Conservation (phyloP, 2,113 vertebrate genomes). For the Grus americana region DNA sequence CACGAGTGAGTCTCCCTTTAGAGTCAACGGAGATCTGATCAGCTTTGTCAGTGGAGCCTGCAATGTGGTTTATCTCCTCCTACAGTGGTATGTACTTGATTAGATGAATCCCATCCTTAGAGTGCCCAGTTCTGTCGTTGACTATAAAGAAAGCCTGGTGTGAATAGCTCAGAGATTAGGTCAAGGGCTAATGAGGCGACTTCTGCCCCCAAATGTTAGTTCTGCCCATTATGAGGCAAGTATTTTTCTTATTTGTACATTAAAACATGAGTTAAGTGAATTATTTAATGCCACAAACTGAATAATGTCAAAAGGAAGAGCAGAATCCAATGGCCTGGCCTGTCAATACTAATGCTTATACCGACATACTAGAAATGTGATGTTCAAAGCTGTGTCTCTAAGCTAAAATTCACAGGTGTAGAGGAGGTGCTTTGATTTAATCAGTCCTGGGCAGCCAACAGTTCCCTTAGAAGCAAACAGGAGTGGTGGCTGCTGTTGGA, state of each 20-base stretch:
- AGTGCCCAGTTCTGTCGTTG: not conserved
- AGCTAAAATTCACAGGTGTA: not conserved
- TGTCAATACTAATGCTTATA: not conserved
- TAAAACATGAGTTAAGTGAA: not conserved
- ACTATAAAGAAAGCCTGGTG: not conserved
- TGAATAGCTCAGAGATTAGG: not conserved
- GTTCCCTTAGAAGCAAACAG: not conserved
- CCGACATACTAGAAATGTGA: not conserved
- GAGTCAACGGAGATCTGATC: constrained; percentile 45
- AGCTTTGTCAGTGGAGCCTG: constrained; percentile 2
- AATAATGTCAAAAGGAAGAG: not conserved
- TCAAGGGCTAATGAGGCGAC: not conserved
- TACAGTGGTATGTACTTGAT: not conserved
- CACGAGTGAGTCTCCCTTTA: not conserved
- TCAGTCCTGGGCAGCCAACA: not conserved
- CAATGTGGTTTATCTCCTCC: constrained; percentile 21
- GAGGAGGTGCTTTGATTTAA: not conserved
- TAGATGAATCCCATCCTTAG: not conserved
- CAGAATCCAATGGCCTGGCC: not conserved
- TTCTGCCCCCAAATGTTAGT: not conserved
- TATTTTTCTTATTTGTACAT: not conserved
- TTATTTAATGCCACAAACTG: not conserved
- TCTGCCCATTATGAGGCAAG: not conserved
- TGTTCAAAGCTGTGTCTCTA: not conserved
- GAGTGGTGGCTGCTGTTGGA: not conserved